A percentile compares a stretch with the other conserved stretches of the same genome.
phyloP scores from a whole-genome alignment of 2,113 vertebrate genomes.

The Parotia lawesii region DNA sequence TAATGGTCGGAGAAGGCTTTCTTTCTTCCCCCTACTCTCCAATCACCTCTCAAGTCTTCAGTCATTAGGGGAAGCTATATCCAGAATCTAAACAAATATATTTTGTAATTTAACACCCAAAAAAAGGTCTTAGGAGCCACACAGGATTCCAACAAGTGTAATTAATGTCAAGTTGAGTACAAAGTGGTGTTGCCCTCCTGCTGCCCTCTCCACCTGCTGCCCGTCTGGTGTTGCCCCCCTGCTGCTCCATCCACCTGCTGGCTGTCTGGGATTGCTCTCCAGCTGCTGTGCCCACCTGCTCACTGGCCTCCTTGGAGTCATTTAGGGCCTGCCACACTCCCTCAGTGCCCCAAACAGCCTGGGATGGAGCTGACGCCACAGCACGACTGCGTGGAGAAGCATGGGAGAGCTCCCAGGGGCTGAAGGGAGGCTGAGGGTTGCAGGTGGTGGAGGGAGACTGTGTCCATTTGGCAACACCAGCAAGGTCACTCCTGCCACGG shows the following conservation, averaged over 20 bases:
- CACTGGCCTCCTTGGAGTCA: fast-evolving
- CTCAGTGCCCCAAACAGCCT: fast-evolving
- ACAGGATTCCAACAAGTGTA: conserved; percentile 24
- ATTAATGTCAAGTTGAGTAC: conserved; percentile 41
- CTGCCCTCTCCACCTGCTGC: conserved; percentile 37
- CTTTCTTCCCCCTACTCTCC: not conserved
- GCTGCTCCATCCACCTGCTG: not conserved
- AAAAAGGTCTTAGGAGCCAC: not conserved
- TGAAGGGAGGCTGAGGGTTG: not conserved
- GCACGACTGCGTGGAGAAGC: fast-evolving
- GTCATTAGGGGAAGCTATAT: not conserved
- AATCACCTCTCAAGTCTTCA: not conserved
- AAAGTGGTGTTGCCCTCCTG: not conserved
- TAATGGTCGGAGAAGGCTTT: not conserved
- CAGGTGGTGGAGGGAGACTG: not conserved
- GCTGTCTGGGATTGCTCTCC: conserved; percentile 28
- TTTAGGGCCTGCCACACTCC: fast-evolving
- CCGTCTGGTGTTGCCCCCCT: conserved; percentile 11
- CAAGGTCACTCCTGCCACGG: fast-evolving
- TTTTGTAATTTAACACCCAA: not conserved
- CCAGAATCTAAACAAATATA: not conserved
- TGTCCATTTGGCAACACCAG: fast-evolving
- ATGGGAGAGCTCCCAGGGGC: fast-evolving
- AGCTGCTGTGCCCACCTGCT: conserved; percentile 38
- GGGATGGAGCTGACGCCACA: fast-evolving